Evolutionary conservation across 2,888 invertebrate species (phyloP), one percentile per base, ranked within the genome.

Genomic region (Diaphora mendica): DNA sequence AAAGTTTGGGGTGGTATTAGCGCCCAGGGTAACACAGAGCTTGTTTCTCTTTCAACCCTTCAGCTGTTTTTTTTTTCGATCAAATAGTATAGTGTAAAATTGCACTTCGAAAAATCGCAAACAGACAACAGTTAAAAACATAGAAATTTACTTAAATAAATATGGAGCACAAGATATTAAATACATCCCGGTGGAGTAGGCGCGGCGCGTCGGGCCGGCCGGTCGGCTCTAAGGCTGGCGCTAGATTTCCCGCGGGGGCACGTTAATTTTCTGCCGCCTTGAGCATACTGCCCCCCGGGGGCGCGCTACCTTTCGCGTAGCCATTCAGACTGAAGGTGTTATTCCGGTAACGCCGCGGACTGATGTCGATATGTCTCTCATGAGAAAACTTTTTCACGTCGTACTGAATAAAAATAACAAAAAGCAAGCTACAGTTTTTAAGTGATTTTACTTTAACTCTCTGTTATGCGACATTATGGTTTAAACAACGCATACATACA

Each of bases 191-290:
- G 87, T 89, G 92, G 94, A 91, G 89, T 86, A 89, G 90, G 89
- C 89, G 90, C 89, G 90, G 90, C 88, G 88, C 75, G 33, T 67
- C 89, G 88, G 85, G 85, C 89, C 84, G 85, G 84, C 81, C 79
- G 80, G 89, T 90, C 93, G 89, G 90, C 94, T 91, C 94, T 93
- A 92, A 96, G 94, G 95, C 96, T 95, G 96, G 89, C 92, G 94
- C 94, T 96, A 96, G 96, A 96, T 97, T 96, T 96, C 96, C 96
- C 96, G 87, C 85, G 96, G 95, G 96, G 90, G 95, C 96, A 96
- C 96, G 97, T 97, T 97, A 97, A 97, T 97, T 97, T 97, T 97
- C 97, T 97, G 97, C 97, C 97, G 97, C 97, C 97, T 97, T 97
- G 97, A 96, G 97, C 97, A 97, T 96, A 97, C 95, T 96, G 96